These are phyloP conservation scores for Orthosia cruda DNA, from an alignment of 2,888 invertebrate species.

Conservation along the genomic window DNA sequence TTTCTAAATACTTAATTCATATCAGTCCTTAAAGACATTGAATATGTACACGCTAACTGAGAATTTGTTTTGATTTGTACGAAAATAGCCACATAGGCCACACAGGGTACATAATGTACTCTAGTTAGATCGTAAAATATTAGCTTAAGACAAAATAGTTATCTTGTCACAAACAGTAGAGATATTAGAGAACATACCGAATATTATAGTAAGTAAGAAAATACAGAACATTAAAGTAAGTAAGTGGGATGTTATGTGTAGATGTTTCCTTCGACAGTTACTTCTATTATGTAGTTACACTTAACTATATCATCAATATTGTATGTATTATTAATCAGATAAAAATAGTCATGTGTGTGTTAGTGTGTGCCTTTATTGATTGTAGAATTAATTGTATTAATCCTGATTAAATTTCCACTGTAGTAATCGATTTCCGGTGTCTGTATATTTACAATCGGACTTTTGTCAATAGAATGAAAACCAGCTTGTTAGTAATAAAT, in stretches of 20 bases:
- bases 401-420: slow-evolving; percentile 30
- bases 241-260: slow-evolving; percentile 3
- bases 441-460: slow-evolving; percentile 1
- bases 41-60: too few relatives aligned
- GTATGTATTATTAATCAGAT: background rate
- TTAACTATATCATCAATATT: too few relatives aligned
- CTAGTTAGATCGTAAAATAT: slow-evolving; percentile 22
- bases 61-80: slow-evolving; percentile 30
- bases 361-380: too few relatives aligned
- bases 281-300: background rate
- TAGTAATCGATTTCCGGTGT: slow-evolving; percentile 31
- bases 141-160: slow-evolving; percentile 40
- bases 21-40: too few relatives aligned
- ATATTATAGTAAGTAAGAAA: background rate
- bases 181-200: background rate
- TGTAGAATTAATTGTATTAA: background rate
- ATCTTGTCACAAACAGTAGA: slow-evolving; percentile 20
- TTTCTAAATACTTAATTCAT: too few relatives aligned
- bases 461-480: slow-evolving; percentile 27
- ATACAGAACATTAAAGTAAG: background rate
- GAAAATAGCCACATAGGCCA: slow-evolving; percentile 23
- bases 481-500: background rate
- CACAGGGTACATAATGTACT: background rate
- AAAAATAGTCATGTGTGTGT: too few relatives aligned
- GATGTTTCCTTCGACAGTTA: slow-evolving; percentile 18